Conservation (phyloP, 2,888 invertebrate genomes). For the Acronicta aceris region DNA sequence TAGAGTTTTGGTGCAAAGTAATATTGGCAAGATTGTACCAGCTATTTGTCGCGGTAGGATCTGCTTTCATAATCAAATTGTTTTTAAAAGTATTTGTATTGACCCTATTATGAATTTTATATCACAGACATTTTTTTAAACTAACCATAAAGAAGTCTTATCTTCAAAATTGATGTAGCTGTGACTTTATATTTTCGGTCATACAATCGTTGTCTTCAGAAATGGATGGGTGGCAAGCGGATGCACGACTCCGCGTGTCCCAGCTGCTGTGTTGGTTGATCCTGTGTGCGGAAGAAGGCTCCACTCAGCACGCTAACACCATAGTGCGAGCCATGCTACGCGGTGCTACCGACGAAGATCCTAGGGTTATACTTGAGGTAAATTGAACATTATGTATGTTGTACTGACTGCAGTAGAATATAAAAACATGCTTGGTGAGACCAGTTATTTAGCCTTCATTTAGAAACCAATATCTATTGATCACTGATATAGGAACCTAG, state of each 20-base stretch:
- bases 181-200: too few species aligned
- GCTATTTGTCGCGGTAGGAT: conserved; percentile 89
- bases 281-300: conserved; percentile 92
- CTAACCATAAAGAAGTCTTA: too few species aligned
- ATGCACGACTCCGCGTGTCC: conserved; percentile 92
- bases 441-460: too few species aligned
- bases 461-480: too few species aligned
- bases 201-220: conserved; percentile 80
- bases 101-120: too few species aligned
- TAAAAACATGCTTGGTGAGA: too few species aligned
- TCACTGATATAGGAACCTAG: too few species aligned
- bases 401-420: too few species aligned
- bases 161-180: too few species aligned
- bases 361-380: conserved; percentile 89
- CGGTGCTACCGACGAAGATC: conserved; percentile 92
- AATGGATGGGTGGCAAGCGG: conserved; percentile 93
- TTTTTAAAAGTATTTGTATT: too few species aligned
- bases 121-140: too few species aligned
- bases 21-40: conserved; percentile 92
- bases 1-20: conserved; percentile 92
- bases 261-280: conserved; percentile 93
- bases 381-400: not conserved
- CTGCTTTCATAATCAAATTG: not conserved
- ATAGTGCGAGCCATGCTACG: conserved; percentile 85
- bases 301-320: conserved; percentile 92